Conservation (phyloP, 2,113 vertebrate species). For the Esox niger region DNA sequence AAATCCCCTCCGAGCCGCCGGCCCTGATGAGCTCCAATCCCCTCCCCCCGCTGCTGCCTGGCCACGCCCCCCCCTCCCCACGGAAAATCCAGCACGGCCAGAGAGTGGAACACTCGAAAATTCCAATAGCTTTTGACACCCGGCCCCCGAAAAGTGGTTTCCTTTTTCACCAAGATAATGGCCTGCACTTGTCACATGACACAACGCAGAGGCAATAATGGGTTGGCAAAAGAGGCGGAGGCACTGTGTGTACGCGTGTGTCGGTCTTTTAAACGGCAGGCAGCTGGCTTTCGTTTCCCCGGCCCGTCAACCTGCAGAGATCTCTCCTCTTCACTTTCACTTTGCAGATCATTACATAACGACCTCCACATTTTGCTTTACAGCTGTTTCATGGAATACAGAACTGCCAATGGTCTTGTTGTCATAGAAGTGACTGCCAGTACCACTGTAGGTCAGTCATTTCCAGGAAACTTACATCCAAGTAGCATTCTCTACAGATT, state of each 20-base stretch:
- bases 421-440: neutral
- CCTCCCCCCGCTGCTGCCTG: slow-evolving; percentile 12
- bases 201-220: neutral
- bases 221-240: neutral
- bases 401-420: neutral
- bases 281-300: neutral
- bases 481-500: no score
- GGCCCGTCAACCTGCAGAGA: neutral
- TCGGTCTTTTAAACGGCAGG: neutral
- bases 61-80: slow-evolving; percentile 30
- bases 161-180: slow-evolving; percentile 11
- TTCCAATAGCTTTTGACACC: slow-evolving; percentile 1
- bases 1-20: slow-evolving; percentile 55
- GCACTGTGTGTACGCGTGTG: neutral
- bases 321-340: slow-evolving; percentile 16
- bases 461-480: no score
- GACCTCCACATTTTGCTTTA: slow-evolving; percentile 23
- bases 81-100: slow-evolving; percentile 1
- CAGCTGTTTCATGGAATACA: neutral
- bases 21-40: slow-evolving; percentile 16
- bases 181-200: slow-evolving; percentile 5
- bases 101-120: slow-evolving; percentile 4
- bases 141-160: slow-evolving; percentile 3
- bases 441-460: no score
- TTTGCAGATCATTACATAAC: slow-evolving; percentile 28